A percentile compares a stretch with the other conserved stretches of the same genome.
These are phyloP conservation scores for Yponomeuta sedellus DNA, from an alignment of 2,888 invertebrate species.

Conservation along the genomic window DNA sequence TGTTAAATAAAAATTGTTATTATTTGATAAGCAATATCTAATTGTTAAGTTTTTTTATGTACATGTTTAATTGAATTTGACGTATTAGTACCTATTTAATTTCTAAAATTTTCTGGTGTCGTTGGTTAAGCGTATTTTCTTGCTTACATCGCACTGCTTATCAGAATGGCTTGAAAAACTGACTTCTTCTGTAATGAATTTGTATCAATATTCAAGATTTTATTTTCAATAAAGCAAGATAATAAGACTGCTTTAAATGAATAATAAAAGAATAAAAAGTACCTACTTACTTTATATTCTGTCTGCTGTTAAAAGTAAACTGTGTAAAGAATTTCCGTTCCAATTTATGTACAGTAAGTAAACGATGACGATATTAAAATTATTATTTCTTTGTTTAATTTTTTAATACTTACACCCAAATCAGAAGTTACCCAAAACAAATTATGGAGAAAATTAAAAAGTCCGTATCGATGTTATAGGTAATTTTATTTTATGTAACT, in stretches of 20 bases:
- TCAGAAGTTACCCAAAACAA: not conserved
- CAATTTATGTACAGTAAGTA: not conserved
- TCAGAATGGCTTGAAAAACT: not conserved
- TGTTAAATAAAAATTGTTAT: not conserved
- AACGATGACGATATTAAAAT: not conserved
- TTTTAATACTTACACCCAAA: not conserved
- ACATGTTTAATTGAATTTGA: not conserved
- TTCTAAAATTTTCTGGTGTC: not conserved
- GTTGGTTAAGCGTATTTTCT: not conserved
- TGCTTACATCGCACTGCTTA: not conserved
- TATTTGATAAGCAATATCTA: not conserved
- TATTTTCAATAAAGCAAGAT: not conserved
- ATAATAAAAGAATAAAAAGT: not conserved
- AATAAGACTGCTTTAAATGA: not conserved
- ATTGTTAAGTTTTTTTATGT: not conserved
- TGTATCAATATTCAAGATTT: not conserved
- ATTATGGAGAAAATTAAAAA: not conserved
- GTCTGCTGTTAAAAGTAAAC: too few species aligned
- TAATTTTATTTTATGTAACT: conserved; percentile 66
- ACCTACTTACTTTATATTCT: not conserved
- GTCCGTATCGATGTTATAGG: conserved; percentile 41
- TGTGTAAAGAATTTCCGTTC: too few species aligned
- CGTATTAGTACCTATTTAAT: not conserved
- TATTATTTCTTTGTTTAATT: not conserved
- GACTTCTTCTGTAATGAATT: not conserved